These are phyloP conservation scores for Dicerorhinus sumatrensis DNA, from an alignment of 2,113 vertebrate genomes.

Conservation along the genomic window DNA sequence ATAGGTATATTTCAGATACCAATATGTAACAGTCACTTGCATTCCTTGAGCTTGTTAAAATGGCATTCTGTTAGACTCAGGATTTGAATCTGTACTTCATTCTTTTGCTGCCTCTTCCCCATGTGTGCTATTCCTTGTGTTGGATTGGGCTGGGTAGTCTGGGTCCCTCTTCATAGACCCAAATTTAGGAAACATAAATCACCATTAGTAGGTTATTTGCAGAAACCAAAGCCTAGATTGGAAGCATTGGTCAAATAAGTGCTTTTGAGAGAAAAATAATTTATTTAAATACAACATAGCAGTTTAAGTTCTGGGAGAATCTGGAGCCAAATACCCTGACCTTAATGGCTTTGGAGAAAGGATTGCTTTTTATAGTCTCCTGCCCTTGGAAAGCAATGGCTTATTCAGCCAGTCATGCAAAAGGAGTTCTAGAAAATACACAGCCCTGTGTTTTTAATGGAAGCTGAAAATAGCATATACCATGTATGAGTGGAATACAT, in stretches of 20 bases:
- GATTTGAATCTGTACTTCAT: not conserved
- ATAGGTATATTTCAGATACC: not conserved
- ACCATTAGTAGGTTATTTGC: not conserved
- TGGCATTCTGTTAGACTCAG: not conserved
- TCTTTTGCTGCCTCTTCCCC: not conserved
- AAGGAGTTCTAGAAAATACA: not conserved
- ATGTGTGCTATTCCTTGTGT: not conserved
- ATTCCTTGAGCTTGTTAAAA: not conserved
- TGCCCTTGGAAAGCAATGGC: not conserved
- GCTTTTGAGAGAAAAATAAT: conserved; percentile 34
- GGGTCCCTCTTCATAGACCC: not conserved
- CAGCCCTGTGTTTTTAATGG: not conserved
- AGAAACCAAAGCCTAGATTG: conserved; percentile 36
- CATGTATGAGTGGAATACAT: not conserved
- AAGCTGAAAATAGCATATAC: not conserved
- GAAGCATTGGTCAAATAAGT: conserved; percentile 5
- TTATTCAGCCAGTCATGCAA: not conserved
- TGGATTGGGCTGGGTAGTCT: not conserved
- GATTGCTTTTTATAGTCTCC: not conserved
- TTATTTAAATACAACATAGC: not conserved
- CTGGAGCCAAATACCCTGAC: conserved; percentile 22
- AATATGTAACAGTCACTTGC: not conserved
- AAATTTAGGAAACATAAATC: not conserved
- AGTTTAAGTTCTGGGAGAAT: conserved; percentile 61
- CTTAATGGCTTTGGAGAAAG: not conserved